phyloP scores from a whole-genome alignment of 2,113 vertebrate species.

The Machaerirhynchus nigripectus region DNA sequence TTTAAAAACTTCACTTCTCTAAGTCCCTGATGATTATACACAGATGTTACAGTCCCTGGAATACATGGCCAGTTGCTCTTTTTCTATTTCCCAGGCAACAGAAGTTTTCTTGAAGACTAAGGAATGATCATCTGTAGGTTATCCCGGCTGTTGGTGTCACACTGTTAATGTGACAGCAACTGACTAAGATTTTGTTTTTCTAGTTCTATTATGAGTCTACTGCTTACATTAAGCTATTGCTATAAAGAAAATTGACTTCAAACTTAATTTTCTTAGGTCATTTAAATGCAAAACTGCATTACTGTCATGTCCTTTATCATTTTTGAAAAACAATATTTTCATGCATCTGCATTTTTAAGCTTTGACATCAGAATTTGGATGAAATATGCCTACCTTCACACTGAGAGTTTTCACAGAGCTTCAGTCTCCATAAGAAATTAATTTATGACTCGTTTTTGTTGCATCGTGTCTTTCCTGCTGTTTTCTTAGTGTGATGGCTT shows the following conservation, averaged over 20 bases:
- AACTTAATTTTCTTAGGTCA: not conserved
- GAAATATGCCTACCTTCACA: not conserved
- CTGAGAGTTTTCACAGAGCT: not conserved
- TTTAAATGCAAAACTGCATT: not conserved
- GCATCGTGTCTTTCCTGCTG: accelerated
- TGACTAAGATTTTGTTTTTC: not conserved
- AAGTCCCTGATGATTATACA: not conserved
- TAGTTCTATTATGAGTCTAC: not conserved
- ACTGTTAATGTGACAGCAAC: not conserved
- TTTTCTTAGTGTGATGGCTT: not conserved
- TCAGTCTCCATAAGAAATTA: not conserved
- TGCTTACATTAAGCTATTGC: not conserved
- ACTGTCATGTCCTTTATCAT: not conserved
- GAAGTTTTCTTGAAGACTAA: not conserved
- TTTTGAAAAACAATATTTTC: not conserved
- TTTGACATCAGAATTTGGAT: not conserved
- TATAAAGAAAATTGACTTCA: not conserved
- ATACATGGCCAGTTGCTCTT: not conserved
- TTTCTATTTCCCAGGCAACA: not conserved
- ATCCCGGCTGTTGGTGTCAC: not conserved
- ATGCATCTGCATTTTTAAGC: not conserved
- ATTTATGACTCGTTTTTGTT: not conserved
- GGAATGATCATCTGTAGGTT: not conserved
- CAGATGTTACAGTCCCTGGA: not conserved
- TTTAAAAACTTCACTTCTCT: not conserved